Percentiles rank a stretch among this genome's conserved stretches.
phyloP scores from a whole-genome alignment of 23 tunicate genomes.

The Ciona savignyi region DNA sequence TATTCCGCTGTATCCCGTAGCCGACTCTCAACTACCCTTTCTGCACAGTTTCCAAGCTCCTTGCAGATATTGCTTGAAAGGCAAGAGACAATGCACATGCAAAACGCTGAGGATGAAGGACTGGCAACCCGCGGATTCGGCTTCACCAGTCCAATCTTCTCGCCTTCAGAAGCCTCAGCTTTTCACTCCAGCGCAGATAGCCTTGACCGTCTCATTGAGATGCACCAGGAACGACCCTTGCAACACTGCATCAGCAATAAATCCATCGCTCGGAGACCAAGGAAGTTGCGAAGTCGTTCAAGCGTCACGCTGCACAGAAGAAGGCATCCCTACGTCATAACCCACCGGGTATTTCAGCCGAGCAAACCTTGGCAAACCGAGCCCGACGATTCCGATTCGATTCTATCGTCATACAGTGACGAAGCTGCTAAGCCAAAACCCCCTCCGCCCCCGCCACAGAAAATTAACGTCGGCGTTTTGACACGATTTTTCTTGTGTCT shows the following conservation, averaged over 20 bases:
- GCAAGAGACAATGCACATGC: not conserved
- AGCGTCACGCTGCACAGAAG: not conserved
- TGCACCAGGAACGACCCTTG: not conserved
- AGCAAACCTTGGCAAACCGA: not conserved
- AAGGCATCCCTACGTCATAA: not conserved
- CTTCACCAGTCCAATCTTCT: not conserved
- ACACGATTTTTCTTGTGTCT: not conserved
- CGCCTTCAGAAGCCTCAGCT: not conserved
- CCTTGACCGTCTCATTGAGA: not conserved
- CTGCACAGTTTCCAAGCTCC: not conserved
- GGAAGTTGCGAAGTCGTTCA: not conserved
- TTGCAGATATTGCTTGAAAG: not conserved
- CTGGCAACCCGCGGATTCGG: not conserved
- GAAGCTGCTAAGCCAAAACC: not conserved
- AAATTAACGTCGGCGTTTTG: not conserved
- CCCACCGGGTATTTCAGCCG: not conserved
- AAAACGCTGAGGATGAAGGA: not conserved
- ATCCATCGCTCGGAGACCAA: not conserved
- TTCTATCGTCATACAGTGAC: not conserved
- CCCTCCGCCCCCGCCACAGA: not conserved
- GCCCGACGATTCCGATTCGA: not conserved
- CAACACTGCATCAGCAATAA: not conserved
- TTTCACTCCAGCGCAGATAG: not conserved
- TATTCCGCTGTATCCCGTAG: not conserved
- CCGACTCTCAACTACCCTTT: not conserved